Conservation (phyloP, 2,797 vertebrate species). For the Melanogrammus aeglefinus region DNA sequence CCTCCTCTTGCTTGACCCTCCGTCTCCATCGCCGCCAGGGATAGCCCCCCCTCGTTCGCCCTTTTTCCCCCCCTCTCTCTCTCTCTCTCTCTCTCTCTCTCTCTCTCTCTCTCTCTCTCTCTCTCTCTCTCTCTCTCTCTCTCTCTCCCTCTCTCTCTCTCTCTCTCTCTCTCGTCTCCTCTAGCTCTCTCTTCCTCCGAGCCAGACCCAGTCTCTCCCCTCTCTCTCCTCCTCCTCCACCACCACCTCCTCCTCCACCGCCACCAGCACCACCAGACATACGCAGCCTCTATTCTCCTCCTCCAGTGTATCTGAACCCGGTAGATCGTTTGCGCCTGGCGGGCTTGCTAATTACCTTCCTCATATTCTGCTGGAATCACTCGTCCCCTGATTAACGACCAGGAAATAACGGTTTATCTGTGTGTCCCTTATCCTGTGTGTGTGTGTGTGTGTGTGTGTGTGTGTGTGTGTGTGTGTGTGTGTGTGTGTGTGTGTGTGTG, state of each 20-base stretch:
- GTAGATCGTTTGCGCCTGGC: constrained; percentile 47
- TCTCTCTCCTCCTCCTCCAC: constrained; percentile 3
- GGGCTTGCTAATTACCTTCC: constrained; percentile 67
- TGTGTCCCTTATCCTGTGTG: constrained; percentile 20
- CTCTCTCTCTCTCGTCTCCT: background rate
- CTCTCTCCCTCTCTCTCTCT: too few relatives aligned
- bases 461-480: too few relatives aligned
- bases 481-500: too few relatives aligned
- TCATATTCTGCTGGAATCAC: constrained; percentile 70
- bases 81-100: too few relatives aligned
- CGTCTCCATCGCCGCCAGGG: too few relatives aligned
- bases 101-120: too few relatives aligned
- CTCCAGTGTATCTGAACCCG: constrained; percentile 52
- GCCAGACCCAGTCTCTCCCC: constrained; percentile 21
- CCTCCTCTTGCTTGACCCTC: too few relatives aligned
- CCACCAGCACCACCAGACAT: constrained; percentile 6
- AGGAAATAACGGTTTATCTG: constrained; percentile 41
- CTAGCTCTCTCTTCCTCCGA: background rate
- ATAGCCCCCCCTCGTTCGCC: too few relatives aligned
- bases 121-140: too few relatives aligned
- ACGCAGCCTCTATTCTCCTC: constrained; percentile 6
- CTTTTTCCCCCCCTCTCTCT: constrained; percentile 4
- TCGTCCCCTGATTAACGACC: constrained; percentile 53
- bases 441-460: too few relatives aligned
- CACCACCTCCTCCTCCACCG: background rate